Percentiles rank a stretch among this genome's conserved stretches.
phyloP scores from a whole-genome alignment of 53 echinoderm and acorn worm genomes.

The Paracentrotus lividus region DNA sequence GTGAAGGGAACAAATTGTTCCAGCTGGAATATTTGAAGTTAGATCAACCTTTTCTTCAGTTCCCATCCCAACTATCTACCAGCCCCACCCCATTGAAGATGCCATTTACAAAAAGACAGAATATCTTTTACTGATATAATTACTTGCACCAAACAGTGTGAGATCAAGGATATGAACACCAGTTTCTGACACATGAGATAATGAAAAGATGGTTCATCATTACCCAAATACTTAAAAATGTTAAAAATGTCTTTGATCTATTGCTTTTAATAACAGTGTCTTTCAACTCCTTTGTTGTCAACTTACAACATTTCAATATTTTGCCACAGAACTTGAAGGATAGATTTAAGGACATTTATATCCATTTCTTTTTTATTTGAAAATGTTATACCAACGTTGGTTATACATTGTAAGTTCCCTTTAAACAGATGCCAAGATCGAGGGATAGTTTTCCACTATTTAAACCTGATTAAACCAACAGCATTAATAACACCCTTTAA shows the following conservation, averaged over 20 bases:
- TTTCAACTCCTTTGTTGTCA: neutral
- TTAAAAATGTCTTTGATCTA: neutral
- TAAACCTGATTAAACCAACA: neutral
- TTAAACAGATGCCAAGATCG: neutral
- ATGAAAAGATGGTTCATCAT: conserved; percentile 1
- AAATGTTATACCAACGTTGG: neutral
- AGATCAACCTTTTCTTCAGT: neutral
- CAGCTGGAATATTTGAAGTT: conserved; percentile 6
- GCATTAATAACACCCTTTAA: neutral
- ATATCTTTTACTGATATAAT: too few relatives aligned
- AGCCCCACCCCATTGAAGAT: neutral
- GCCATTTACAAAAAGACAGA: neutral
- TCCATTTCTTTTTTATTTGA: neutral
- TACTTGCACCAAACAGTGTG: neutral
- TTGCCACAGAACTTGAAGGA: neutral
- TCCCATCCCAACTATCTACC: neutral
- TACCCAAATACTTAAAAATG: neutral
- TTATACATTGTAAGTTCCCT: neutral
- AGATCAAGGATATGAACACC: neutral
- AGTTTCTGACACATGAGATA: conserved; percentile 1
- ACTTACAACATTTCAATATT: neutral
- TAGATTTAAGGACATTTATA: neutral
- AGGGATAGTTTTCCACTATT: neutral
- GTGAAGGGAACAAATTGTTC: neutral
- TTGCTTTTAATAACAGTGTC: neutral